Base-by-base conservation (phyloP, 1,140 invertebrate species). In the Cotesia glomerata region DNA sequence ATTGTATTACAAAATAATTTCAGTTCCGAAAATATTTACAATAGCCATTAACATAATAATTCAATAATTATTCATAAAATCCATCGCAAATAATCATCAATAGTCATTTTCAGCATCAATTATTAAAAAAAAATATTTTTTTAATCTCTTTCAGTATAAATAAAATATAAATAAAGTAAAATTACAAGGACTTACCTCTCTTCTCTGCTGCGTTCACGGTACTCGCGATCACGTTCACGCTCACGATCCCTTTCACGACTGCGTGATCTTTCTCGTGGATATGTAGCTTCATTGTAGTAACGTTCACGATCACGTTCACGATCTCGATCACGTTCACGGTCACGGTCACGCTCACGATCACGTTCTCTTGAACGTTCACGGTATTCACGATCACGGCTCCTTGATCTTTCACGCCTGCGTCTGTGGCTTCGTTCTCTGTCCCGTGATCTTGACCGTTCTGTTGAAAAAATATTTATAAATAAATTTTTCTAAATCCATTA, bases 351-450 rank as follows among this genome's bases (percentile, higher is more conserved):
- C 4, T 89, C 89, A 16, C 90, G 85, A 71, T 92, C 91, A n/a
- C 92, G 84, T 26, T 93, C 92, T 52, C 95, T 89, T 78, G 92
- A 93, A 69, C 94, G 88, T 69, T 92, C 91, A 49, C 91, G 84
- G 66, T 91, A 90, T 35, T 94, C 94, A 7, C 95, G 85, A 80
- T 95, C 95, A 2, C 94, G 88, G 69, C 93, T 93, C 34, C 94
- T 89, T 18, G 94, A 95, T 65, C 95, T 87, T n/a, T 95, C 94
- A 0, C 94, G 89, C 7, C 93, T 88, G 18, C 91, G 89, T 71
- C 92, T 86, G 76, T 90, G 90, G 78, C 83, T 90, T 82, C 88
- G 91, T 79, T 91, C 95, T 70, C 95, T 87, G 61, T 96, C 94
- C 63, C 95, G 90, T 3, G 92, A 93, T 75, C 91, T 86, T 0